Percentiles rank a stretch among this genome's conserved stretches.
Conservation (phyloP, 2,113 vertebrate species). For the Cyprinodon variegatus region DNA sequence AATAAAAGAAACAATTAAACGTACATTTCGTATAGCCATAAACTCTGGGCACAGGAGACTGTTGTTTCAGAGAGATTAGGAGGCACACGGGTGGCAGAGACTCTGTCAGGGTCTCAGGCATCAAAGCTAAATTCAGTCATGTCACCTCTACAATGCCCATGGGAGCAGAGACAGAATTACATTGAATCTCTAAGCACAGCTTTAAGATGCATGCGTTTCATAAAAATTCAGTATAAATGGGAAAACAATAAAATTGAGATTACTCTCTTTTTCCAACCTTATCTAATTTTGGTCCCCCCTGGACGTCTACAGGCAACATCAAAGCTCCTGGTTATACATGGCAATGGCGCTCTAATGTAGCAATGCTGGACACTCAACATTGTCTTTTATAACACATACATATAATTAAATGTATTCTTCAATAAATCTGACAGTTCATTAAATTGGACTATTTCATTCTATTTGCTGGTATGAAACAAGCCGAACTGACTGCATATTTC, state of each 20-base stretch:
- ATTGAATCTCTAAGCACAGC: constrained; percentile 49
- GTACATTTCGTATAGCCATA: constrained; percentile 24
- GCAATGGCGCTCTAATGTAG: constrained; percentile 48
- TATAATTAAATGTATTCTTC: no score
- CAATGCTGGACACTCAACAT: constrained; percentile 31
- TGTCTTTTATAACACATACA: background rate
- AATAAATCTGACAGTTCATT: no score
- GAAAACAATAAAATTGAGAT: constrained; percentile 70
- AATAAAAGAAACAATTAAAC: constrained; percentile 19
- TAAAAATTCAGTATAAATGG: constrained; percentile 64
- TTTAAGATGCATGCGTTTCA: constrained; percentile 40
- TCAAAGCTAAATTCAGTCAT: constrained; percentile 60
- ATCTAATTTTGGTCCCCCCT: constrained; percentile 63
- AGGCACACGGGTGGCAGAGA: constrained; percentile 57
- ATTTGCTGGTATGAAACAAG: no score
- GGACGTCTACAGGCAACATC: constrained; percentile 41
- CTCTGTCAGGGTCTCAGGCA: constrained; percentile 61
- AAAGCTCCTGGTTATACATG: constrained; percentile 56
- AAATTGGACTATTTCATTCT: no score
- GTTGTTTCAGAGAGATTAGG: constrained; percentile 63
- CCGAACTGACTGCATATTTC: no score
- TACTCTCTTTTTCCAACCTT: constrained; percentile 49
- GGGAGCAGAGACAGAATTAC: constrained; percentile 57
- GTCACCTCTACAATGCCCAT: constrained; percentile 47
- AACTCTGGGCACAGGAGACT: constrained; percentile 28